Percentiles rank a stretch among this genome's conserved stretches.
Evolutionary conservation across 2,113 vertebrate genomes (phyloP).

Genomic region (Perca fluviatilis): DNA sequence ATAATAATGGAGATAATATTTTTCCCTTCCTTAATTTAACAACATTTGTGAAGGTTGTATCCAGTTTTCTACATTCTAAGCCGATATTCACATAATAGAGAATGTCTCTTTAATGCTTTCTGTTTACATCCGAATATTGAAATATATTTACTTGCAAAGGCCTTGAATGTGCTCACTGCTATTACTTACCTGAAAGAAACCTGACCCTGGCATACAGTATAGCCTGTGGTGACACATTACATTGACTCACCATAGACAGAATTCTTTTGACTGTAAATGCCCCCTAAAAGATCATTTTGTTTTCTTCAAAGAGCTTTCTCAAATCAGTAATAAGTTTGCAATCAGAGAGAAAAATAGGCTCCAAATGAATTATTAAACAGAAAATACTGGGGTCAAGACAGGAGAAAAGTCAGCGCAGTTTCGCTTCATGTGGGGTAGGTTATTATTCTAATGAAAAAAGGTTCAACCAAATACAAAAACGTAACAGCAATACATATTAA

Average conservation of each 20-base stretch:
- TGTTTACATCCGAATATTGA: neutral
- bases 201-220: neutral
- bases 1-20: neutral
- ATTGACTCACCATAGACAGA: neutral
- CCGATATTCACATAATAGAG: neutral
- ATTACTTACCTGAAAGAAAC: neutral
- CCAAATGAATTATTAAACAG: constrained; percentile 4
- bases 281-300: neutral
- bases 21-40: neutral
- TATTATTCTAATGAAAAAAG: neutral
- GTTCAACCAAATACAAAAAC: neutral
- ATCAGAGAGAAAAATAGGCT: neutral
- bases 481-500: neutral
- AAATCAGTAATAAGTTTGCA: neutral
- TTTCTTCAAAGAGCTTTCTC: neutral
- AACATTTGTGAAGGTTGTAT: neutral
- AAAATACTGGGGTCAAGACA: constrained; percentile 1
- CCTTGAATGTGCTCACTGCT: no score
- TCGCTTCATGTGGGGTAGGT: neutral
- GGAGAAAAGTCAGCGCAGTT: neutral
- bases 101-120: neutral
- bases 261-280: neutral
- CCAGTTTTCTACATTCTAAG: neutral
- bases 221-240: neutral
- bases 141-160: neutral